phyloP scores from a whole-genome alignment of 2,113 vertebrate species.

The Herpetotheres cachinnans region DNA sequence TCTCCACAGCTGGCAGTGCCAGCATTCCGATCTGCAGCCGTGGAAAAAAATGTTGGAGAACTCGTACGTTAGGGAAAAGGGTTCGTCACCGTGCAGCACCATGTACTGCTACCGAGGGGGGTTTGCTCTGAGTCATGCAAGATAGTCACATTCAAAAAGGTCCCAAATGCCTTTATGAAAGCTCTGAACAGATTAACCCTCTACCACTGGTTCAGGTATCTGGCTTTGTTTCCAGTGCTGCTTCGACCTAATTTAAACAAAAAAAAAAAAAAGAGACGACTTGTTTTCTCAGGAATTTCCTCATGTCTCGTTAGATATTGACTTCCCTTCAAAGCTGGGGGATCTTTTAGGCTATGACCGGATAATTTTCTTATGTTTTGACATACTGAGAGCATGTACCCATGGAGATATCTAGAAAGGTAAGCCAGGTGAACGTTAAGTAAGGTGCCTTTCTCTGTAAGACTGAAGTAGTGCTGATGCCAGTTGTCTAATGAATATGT shows the following conservation, averaged over 20 bases:
- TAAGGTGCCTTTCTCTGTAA: not conserved
- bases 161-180: not conserved
- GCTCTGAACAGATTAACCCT: not conserved
- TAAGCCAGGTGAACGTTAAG: not conserved
- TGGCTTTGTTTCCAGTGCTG: not conserved
- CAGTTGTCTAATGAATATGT: not conserved
- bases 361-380: not conserved
- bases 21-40: not conserved
- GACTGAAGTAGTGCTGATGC: not conserved
- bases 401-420: not conserved
- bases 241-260: not conserved
- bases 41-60: not conserved
- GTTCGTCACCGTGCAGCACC: not conserved
- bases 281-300: not conserved
- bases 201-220: not conserved
- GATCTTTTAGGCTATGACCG: not conserved
- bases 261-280: no score
- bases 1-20: not conserved
- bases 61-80: not conserved
- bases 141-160: not conserved
- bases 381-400: not conserved
- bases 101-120: rapidly evolving
- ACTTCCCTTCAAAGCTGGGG: not conserved
- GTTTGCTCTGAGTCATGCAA: rapidly evolving
- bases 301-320: not conserved